Evolutionary conservation across 2,888 invertebrate genomes (phyloP), one percentile per base, ranked within the genome.

Genomic region (Agriotes lineatus): DNA sequence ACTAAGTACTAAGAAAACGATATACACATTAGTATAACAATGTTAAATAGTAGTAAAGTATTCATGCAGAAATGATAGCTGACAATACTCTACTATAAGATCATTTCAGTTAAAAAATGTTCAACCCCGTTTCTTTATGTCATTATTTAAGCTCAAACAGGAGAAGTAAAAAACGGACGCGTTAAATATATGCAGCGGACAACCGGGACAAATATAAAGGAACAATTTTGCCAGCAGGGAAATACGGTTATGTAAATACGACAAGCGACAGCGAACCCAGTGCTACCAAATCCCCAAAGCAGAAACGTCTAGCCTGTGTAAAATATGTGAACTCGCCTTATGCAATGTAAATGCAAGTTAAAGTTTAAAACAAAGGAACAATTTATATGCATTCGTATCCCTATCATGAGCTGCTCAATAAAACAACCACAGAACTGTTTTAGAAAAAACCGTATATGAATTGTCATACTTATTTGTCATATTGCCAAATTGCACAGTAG

Each of bases 211-310:
- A 67, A 67, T 58, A 67, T 62, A 67, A 67, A 67, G 67, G 62
- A 62, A 67, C 67, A 67, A 67, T 67, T 67, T 62, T 67, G 66
- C 57, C 39, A 67, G 67, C 25, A 62, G 62, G 67, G 50, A 67
- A 67, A 67, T 67, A 67, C 67, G 61, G 62, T 67, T 67, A 67
- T 67, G 67, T 67, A 67, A 67, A 67, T 67, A 67, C 57, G 67
- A 48, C 57, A 50, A 67, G 60, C 67, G 62, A 62, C 62, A 62
- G 59, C 62, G 37, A 67, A 59, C 67, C 57, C 62, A 7, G 48
- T 62, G 57, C 62, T 50, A 48, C 57, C 57, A 62, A 62, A 62
- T 67, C 67, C 67, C 67, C 48, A 62, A 61, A 67, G 67, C 58
- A 62, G 57, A 62, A 62, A 61, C 42, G 67, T 67, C 67, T 57